phyloP scores from a whole-genome alignment of 2,888 invertebrate species.

The Sarcophaga caerulescens region DNA sequence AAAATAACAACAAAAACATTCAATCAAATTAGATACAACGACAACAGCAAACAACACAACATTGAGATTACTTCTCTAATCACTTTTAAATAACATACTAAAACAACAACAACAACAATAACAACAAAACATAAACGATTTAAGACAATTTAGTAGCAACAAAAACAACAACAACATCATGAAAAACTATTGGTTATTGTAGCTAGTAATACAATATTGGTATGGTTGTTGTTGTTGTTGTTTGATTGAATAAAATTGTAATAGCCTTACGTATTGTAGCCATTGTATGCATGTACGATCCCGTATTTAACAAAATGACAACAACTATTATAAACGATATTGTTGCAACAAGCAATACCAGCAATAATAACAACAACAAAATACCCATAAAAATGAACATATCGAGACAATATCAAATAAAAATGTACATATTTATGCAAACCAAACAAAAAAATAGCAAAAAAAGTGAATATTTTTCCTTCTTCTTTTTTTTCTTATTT shows the following conservation, averaged over 20 bases:
- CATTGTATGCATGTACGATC: constrained; percentile 15
- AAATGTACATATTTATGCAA: constrained; percentile 61
- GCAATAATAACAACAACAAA: no score
- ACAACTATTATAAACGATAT: constrained; percentile 46
- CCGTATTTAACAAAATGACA: constrained; percentile 57
- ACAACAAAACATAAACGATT: constrained; percentile 13
- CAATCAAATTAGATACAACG: constrained; percentile 53
- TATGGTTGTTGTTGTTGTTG: constrained; percentile 5
- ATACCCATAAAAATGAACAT: not conserved
- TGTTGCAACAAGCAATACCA: constrained; percentile 34
- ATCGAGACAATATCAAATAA: constrained; percentile 63
- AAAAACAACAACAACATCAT: not conserved
- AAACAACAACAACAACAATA: constrained; percentile 52
- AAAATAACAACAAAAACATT: constrained; percentile 34
- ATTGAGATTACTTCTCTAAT: constrained; percentile 51
- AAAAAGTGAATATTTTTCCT: no score
- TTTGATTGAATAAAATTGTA: constrained; percentile 49
- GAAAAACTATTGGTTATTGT: not conserved
- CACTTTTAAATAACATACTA: constrained; percentile 60
- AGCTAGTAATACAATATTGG: constrained; percentile 20
- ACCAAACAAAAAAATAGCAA: constrained; percentile 5
- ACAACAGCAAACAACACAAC: constrained; percentile 36
- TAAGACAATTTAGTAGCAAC: not conserved
- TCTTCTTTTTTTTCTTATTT: not conserved
- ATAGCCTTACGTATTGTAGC: not conserved